Conservation (phyloP, 2,113 vertebrate genomes). For the Microtus montanus region DNA sequence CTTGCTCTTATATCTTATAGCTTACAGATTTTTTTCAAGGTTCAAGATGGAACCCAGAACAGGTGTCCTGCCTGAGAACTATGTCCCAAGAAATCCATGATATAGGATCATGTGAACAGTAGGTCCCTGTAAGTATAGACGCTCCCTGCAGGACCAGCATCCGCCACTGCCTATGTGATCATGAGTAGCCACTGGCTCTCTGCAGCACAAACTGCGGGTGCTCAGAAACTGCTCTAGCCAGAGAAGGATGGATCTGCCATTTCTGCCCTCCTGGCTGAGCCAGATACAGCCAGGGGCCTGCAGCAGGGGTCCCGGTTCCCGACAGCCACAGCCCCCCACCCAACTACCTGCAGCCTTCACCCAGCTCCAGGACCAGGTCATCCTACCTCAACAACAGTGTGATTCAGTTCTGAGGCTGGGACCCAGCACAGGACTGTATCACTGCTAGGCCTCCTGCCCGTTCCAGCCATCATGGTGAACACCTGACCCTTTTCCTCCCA, state of each 20-base stretch:
- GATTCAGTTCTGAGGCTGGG: neutral
- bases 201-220: rapidly evolving
- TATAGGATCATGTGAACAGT: neutral
- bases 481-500: neutral
- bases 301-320: neutral
- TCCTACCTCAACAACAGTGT: no score
- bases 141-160: neutral
- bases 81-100: neutral
- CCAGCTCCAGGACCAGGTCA: neutral
- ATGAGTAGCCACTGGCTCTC: neutral
- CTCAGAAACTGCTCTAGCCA: neutral
- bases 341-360: neutral
- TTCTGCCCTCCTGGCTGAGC: neutral
- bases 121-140: neutral
- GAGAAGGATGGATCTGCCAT: neutral
- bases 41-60: neutral
- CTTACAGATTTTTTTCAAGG: neutral
- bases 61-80: neutral
- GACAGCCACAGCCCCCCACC: neutral
- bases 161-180: neutral
- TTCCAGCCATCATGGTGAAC: neutral
- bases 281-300: neutral
- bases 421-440: neutral
- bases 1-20: neutral
- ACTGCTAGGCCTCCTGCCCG: neutral